Base-by-base conservation (phyloP, 2,888 invertebrate species). In the Hirtodrosophila trivittata region DNA sequence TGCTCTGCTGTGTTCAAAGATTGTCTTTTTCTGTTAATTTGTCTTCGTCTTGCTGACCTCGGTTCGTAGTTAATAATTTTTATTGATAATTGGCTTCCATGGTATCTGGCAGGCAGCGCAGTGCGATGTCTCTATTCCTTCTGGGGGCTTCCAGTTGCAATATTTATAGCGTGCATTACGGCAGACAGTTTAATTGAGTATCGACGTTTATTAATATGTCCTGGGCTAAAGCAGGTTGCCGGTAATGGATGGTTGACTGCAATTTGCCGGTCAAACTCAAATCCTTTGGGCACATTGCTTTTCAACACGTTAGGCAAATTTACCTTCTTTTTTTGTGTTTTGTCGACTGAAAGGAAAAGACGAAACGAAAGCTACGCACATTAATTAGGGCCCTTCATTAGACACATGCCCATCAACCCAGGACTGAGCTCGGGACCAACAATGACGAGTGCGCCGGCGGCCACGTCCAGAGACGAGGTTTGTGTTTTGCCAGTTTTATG, bases 341-440 rank as follows among this genome's bases (percentile, higher is more conserved):
- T 38, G 41, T 37, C 33, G 10, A 10, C 12, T 3, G 10, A 51
- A 47, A 54, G 10, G 18, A 9, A 42, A 12, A 43, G 38, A 42
- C 25, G 28, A 41, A 42, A 54, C 39, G 16, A 67, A 39, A 43
- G 41, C 43, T 50, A 66, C 69, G 66, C 72, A 69, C 77, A 83
- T 86, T 88, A 87, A 87, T 88, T 86, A 88, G 69, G 67, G 59
- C 55, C 57, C 63, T 84, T 77, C 77, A 88, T 88, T 88, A 88
- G 83, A 82, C 73, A 77, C 76, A 83, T 87, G 83, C 67, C 86
- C 73, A 87, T 86, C 82, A 82, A 71, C 49, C 52, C 46, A 38
- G 47, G 26, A 5, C 49, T 10, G 26, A 18, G 35, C 13, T 21
- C 9, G 37, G 33, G 38, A 46, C 35, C 58, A 16, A 26, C 43